A percentile compares a stretch with the other conserved stretches of the same genome.
Conservation (phyloP, 2,113 vertebrate species). For the Laticauda laticaudata region DNA sequence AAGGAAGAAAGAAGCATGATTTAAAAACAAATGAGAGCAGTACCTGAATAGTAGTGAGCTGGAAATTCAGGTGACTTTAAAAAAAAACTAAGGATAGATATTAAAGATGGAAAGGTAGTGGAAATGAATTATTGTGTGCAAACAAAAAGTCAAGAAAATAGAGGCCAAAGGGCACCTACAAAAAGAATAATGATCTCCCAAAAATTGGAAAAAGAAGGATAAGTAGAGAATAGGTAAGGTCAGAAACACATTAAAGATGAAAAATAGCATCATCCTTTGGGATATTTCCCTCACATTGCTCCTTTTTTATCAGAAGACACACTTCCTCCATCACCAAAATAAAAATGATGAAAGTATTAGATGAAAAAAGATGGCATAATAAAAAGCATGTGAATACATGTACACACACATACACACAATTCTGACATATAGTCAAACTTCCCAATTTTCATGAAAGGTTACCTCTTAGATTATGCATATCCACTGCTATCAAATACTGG, state of each 20-base stretch:
- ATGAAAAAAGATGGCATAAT: slow-evolving; percentile 44
- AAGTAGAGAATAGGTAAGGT: slow-evolving; percentile 18
- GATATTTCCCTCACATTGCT: neutral
- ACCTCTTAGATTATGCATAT: slow-evolving; percentile 58
- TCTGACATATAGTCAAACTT: slow-evolving; percentile 59
- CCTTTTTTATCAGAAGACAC: slow-evolving; percentile 14
- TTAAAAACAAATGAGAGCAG: slow-evolving; percentile 9
- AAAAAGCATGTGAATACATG: slow-evolving; percentile 6
- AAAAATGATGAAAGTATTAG: slow-evolving; percentile 29
- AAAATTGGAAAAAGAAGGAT: slow-evolving; percentile 32
- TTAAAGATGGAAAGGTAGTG: slow-evolving; percentile 12
- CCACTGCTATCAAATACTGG: slow-evolving; percentile 64
- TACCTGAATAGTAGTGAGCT: neutral
- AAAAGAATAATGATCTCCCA: slow-evolving; percentile 36
- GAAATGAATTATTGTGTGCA: slow-evolving; percentile 27
- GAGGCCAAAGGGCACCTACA: slow-evolving; percentile 43
- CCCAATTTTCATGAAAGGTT: slow-evolving; percentile 57
- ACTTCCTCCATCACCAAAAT: slow-evolving; percentile 9
- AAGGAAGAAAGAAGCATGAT: neutral
- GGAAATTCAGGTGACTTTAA: neutral
- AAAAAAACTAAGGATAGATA: neutral
- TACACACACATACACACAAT: neutral
- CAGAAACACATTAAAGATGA: slow-evolving; percentile 32
- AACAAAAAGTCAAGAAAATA: slow-evolving; percentile 32
- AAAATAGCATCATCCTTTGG: slow-evolving; percentile 27